phyloP scores from a whole-genome alignment of 2,113 vertebrate species.

The Podarcis muralis region DNA sequence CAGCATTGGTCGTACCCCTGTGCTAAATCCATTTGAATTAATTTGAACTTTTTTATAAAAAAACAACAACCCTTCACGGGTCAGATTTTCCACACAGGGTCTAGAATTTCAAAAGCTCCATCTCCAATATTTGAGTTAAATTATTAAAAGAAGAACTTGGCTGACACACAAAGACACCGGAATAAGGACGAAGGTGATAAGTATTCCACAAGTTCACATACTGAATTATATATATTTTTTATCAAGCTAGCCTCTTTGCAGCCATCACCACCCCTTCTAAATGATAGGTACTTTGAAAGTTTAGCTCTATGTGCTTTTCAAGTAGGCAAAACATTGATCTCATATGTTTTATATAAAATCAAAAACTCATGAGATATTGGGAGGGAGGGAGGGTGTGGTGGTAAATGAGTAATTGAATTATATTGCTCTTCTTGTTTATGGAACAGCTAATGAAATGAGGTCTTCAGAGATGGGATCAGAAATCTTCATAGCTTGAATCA shows the following conservation, averaged over 20 bases:
- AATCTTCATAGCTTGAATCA: not conserved
- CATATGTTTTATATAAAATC: not conserved
- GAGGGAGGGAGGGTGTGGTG: no score
- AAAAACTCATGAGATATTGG: not conserved
- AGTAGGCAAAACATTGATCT: not conserved
- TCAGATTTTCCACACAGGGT: not conserved
- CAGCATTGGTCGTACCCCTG: not conserved
- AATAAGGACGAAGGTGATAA: not conserved
- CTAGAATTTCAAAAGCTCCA: not conserved
- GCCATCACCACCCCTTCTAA: not conserved
- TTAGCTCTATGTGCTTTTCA: not conserved
- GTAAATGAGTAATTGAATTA: not conserved
- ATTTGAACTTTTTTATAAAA: not conserved
- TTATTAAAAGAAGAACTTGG: not conserved
- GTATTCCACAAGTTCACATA: not conserved
- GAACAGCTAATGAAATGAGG: not conserved
- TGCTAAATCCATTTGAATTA: not conserved
- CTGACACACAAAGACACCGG: not conserved
- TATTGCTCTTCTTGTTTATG: not conserved
- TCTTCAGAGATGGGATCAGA: not conserved
- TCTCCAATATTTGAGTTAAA: constrained; percentile 5
- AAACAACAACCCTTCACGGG: not conserved
- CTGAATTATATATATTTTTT: not conserved
- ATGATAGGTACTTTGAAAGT: not conserved
- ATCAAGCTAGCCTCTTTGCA: not conserved